Base-by-base conservation (phyloP, 2,797 vertebrate species). In the Microhierax caerulescens region DNA sequence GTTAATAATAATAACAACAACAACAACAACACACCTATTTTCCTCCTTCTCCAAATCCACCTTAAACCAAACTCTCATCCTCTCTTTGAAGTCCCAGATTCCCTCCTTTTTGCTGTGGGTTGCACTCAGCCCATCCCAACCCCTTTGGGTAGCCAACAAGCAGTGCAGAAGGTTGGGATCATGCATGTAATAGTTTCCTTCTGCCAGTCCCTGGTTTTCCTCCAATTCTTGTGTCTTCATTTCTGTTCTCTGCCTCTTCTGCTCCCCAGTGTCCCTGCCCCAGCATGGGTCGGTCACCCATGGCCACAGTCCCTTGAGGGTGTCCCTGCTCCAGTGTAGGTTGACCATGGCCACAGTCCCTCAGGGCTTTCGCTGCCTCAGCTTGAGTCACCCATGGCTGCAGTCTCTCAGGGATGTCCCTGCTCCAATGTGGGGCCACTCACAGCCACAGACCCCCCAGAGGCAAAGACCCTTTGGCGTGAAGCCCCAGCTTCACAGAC, bases 401-500 rank as follows among this genome's bases (percentile, higher is more conserved):
- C 34, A 20, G 15, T n/a, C 19, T 23, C 19, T 37, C 11, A 14
- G 23, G 39, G 25, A 13, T 57, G 7, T 57, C 23, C 41, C 27
- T 12, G 24, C n/a, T 18, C 8, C 13, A 36, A 8, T 13, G 13
- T 20, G 36, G 41, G 25, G 9, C 32, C 27, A 36, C 13, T 41
- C 32, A 19, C 18, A 48, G 16, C 25, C 36, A 63, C 30, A 56
- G 14, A 22, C 10, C 7, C 23, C 30, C 56, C 34, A 56, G 8
- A 41, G 17, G 4, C 0, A 2, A 79, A 75, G 6, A 1, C 17
- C 21, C 39, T 54, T 68, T 24, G 28, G 9, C 1, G 2, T 34
- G 16, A 19, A 84, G 9, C 4, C 41, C 70, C 37, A 54, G 8
- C 22, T 69, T 48, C 70, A 47, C 14, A 13, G 39, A 30, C 14